Base-by-base conservation (phyloP, 2,113 vertebrate species). In the Lepisosteus oculatus region DNA sequence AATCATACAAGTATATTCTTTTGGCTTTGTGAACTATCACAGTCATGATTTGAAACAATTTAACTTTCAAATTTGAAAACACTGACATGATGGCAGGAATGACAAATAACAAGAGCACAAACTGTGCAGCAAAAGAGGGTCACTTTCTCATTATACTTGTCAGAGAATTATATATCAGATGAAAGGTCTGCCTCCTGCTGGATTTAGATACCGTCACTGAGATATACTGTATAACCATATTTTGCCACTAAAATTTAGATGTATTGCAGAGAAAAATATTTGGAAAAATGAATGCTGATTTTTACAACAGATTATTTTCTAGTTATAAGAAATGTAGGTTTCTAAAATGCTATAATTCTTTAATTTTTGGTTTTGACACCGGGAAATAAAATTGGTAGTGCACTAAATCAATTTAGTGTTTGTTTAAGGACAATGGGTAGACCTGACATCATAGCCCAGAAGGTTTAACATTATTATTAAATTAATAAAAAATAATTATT, bases 11-110 rank as follows among this genome's bases (percentile, higher is more conserved):
- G 76, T 62, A 77, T 72, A 72, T 73, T 83, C 75, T 77, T 65
- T 72, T 82, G 45, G 74, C 79, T 74, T 66, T 61, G 42, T 78
- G 83, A 66, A 61, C 43, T 65, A 75, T 77, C 51, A 51, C 47
- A 54, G 82, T 65, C 84, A 85, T 80, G 79, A 79, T 69, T 78
- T 81, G 66, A 74, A 43, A 68, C 72, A 74, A 83, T 85, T 88
- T 85, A 81, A 80, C 63, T 79, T 75, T 79, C 74, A 77, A 70
- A 84, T 82, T 79, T 77, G 73, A 78, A 84, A 78, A 75, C 59
- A 62, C 67, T 76, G 73, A 74, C 69, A 79, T 68, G 70, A 76
- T 4, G 67, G 77, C 72, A 70, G 62, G 74, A 68, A 74, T 67
- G 72, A 79, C 62, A 78, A 81, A 80, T 55, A 77, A 69, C 51